phyloP scores from a whole-genome alignment of 2,113 vertebrate genomes.

The Xenopus tropicalis region UCB_Xtro_10.0 CM004443.2:208570001-208570500 shows the following conservation, averaged over 20 bases:
- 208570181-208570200: constrained; percentile 22
- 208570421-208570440: constrained; percentile 14
- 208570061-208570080: too few relatives aligned
- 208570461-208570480: constrained; percentile 27
- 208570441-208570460: constrained; percentile 23
- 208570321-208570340: constrained; percentile 43
- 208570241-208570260: constrained; percentile 26
- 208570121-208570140: too few relatives aligned
- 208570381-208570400: constrained; percentile 26
- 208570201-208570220: constrained; percentile 44
- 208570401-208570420: constrained; percentile 32
- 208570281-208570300: constrained; percentile 20
- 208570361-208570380: constrained; percentile 35
- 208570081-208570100: too few relatives aligned
- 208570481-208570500: not conserved
- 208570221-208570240: constrained; percentile 41
- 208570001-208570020: too few relatives aligned
- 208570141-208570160: too few relatives aligned
- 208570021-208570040: too few relatives aligned
- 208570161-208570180: constrained; percentile 22
- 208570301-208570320: constrained; percentile 28
- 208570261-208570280: constrained; percentile 28
- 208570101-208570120: too few relatives aligned
- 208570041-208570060: too few relatives aligned
- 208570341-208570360: constrained; percentile 41